These are phyloP conservation scores for Muscina levida DNA, from an alignment of 2,888 invertebrate genomes.

Conservation along the genomic window DNA sequence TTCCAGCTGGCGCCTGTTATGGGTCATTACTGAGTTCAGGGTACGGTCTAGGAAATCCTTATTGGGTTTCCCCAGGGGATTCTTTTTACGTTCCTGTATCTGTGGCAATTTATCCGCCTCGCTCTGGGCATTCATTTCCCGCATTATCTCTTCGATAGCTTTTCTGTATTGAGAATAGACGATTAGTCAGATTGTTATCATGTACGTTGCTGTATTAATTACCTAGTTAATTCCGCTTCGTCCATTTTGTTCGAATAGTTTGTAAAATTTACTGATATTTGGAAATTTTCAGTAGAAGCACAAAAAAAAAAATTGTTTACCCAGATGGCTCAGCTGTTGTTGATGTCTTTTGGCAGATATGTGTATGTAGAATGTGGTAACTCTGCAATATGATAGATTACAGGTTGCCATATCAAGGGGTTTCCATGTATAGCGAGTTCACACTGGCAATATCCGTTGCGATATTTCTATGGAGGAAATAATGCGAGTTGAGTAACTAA, in stretches of 20 bases:
- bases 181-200: background rate
- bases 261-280: background rate
- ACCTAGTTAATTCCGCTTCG: constrained; percentile 71
- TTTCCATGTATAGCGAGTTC: no score
- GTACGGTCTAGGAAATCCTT: constrained; percentile 75
- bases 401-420: no score
- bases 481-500: no score
- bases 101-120: constrained; percentile 26
- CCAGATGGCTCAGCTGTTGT: background rate
- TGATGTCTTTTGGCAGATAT: background rate
- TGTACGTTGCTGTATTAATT: constrained; percentile 41
- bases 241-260: constrained; percentile 68
- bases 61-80: constrained; percentile 74
- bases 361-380: no score
- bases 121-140: constrained; percentile 66
- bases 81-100: constrained; percentile 72
- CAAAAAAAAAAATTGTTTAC: background rate
- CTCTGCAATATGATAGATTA: no score
- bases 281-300: background rate
- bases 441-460: no score
- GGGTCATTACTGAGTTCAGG: constrained; percentile 71
- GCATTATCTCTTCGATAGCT: constrained; percentile 74
- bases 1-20: constrained; percentile 72
- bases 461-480: no score
- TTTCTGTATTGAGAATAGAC: constrained; percentile 63